Evolutionary conservation across 2,113 vertebrate genomes (phyloP).

Genomic region (Columba livia): DNA sequence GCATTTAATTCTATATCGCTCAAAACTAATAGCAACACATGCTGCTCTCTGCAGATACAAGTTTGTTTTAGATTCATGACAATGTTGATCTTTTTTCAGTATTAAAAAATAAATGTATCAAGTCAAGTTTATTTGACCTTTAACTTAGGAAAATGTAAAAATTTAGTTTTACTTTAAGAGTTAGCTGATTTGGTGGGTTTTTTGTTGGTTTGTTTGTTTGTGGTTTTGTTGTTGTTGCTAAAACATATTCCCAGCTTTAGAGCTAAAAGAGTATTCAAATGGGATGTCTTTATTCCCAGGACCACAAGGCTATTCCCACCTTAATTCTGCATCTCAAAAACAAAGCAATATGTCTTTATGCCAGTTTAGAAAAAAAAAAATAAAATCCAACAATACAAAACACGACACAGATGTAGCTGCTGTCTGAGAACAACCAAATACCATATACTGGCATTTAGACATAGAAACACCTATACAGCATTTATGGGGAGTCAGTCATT

Average conservation of each 20-base stretch:
- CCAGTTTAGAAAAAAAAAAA: neutral
- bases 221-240: neutral
- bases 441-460: neutral
- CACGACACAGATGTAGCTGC: neutral
- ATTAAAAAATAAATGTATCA: constrained; percentile 5
- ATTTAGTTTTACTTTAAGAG: neutral
- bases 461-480: neutral
- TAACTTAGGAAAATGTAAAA: neutral
- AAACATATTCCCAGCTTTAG: neutral
- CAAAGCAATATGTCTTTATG: neutral
- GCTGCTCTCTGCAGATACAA: neutral
- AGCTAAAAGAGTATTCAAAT: neutral
- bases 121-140: neutral
- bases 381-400: too few relatives aligned
- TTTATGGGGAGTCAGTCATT: accelerated
- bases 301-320: neutral
- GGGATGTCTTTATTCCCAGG: neutral
- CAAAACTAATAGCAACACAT: neutral
- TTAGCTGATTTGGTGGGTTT: neutral
- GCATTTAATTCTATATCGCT: constrained; percentile 8
- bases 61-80: neutral
- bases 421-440: neutral
- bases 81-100: neutral
- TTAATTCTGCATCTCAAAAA: neutral
- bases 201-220: neutral